Evolutionary conservation across 2,888 invertebrate genomes (phyloP).

Genomic region (Onthophagus sagittarius): DNA sequence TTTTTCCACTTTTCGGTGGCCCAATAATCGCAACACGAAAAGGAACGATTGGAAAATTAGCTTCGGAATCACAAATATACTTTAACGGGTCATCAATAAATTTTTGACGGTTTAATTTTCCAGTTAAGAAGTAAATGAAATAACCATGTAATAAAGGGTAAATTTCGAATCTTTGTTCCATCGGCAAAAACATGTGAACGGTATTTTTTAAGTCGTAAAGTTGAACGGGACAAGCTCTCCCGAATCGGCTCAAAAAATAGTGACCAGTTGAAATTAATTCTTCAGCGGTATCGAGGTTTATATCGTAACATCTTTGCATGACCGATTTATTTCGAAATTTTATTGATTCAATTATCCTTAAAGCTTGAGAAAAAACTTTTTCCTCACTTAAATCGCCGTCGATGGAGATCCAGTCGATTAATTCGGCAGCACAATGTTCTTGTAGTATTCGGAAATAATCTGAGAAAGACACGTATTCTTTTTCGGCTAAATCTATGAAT

Average conservation of each 20-base stretch:
- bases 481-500: slow-evolving; percentile 50
- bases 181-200: slow-evolving; percentile 52
- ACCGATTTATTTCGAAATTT: slow-evolving; percentile 52
- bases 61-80: slow-evolving; percentile 51
- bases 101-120: slow-evolving; percentile 48
- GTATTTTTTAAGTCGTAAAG: slow-evolving; percentile 51
- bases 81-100: slow-evolving; percentile 57
- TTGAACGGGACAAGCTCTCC: slow-evolving; percentile 63
- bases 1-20: slow-evolving; percentile 62
- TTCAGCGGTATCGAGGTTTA: slow-evolving; percentile 56
- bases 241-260: slow-evolving; percentile 61
- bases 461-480: slow-evolving; percentile 49
- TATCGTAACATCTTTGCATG: slow-evolving; percentile 56
- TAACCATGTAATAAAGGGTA: slow-evolving; percentile 57
- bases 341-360: slow-evolving; percentile 39
- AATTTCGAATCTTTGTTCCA: slow-evolving; percentile 47
- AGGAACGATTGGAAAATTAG: slow-evolving; percentile 51
- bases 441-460: slow-evolving; percentile 48
- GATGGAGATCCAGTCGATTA: slow-evolving; percentile 50
- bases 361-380: slow-evolving; percentile 36
- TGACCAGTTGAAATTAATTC: slow-evolving; percentile 56
- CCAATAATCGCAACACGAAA: slow-evolving; percentile 57
- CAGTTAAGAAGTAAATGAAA: slow-evolving; percentile 58
- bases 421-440: slow-evolving; percentile 46
- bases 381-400: slow-evolving; percentile 45